A percentile compares a stretch with the other conserved stretches of the same genome.
Conservation (phyloP, 2,888 invertebrate genomes). For the Cynaeus angustus region DNA sequence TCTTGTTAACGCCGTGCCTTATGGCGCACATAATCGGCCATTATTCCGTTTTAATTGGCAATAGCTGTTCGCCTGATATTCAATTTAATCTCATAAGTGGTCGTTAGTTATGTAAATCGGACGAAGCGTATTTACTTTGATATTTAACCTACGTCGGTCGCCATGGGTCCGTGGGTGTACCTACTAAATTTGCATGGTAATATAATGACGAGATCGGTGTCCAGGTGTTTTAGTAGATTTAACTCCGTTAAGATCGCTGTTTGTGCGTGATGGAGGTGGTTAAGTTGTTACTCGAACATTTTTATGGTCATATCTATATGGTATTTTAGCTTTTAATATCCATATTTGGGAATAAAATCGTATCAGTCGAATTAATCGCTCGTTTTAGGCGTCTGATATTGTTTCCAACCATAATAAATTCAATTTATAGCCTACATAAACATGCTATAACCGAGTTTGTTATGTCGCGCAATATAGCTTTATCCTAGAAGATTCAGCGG, state of each 20-base stretch:
- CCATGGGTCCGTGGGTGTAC: constrained; percentile 37
- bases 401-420: constrained; percentile 48
- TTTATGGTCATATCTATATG: constrained; percentile 26
- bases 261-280: too few species aligned
- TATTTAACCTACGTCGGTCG: constrained; percentile 43
- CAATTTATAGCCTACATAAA: constrained; percentile 49
- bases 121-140: constrained; percentile 36
- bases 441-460: constrained; percentile 40
- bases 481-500: constrained; percentile 22
- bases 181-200: constrained; percentile 39
- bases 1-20: constrained; percentile 15
- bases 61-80: constrained; percentile 41
- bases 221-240: constrained; percentile 37
- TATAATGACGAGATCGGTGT: constrained; percentile 11
- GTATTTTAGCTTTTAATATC: constrained; percentile 38
- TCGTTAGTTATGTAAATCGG: constrained; percentile 44
- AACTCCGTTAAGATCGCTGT: too few species aligned
- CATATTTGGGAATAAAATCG: constrained; percentile 44
- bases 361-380: constrained; percentile 50
- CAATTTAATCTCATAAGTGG: constrained; percentile 42
- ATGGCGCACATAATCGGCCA: constrained; percentile 25
- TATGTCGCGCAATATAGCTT: constrained; percentile 40
- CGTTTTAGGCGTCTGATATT: constrained; percentile 51
- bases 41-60: constrained; percentile 26
- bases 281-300: constrained; percentile 18